Evolutionary conservation across 2,113 vertebrate species (phyloP).

Genomic region (Sterrhoptilus dennistouni): DNA sequence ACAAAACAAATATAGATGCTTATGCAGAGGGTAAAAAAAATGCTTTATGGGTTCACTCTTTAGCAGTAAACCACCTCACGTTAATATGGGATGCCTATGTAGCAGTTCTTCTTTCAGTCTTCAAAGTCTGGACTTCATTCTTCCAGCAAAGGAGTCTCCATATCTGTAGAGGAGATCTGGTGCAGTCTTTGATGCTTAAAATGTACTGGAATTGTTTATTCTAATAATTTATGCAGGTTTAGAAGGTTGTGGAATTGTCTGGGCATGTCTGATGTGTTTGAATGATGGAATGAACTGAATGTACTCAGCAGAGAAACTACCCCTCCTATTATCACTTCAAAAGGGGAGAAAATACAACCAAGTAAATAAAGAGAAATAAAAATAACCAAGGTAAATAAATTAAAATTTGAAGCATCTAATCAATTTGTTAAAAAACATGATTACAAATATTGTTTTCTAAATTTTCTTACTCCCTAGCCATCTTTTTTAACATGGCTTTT

Average conservation of each 20-base stretch:
- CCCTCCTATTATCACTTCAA: background rate
- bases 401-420: background rate
- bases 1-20: background rate
- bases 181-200: background rate
- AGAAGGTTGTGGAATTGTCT: background rate
- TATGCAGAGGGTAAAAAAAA: background rate
- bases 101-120: background rate
- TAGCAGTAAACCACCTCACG: background rate
- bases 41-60: background rate
- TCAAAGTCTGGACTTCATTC: background rate
- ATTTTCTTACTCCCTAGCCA: background rate
- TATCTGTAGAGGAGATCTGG: background rate
- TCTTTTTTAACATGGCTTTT: background rate
- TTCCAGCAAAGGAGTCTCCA: background rate
- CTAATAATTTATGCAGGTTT: background rate
- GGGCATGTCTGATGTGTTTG: rapidly evolving
- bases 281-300: background rate
- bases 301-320: background rate
- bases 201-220: background rate
- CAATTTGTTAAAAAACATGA: background rate
- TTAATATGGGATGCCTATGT: background rate
- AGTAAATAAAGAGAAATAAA: background rate
- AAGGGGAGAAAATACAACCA: background rate
- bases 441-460: background rate
- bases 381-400: background rate